Evolutionary conservation across 2,888 invertebrate genomes (phyloP), one percentile per base, ranked within the genome.

Genomic region (Rhodophaea formosa): DNA sequence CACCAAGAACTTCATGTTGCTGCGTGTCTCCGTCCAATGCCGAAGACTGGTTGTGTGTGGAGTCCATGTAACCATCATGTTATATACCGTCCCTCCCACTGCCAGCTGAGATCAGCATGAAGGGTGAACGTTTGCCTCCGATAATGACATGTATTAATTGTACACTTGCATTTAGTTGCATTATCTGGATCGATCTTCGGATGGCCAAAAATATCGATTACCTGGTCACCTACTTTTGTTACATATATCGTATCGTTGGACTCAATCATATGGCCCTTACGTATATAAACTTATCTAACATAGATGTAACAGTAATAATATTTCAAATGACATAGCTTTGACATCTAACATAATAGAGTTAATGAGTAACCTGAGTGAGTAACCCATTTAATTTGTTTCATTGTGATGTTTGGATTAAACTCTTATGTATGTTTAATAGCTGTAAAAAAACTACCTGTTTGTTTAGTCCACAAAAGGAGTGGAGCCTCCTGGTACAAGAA

Each of bases 1-100:
- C 84, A 91, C 91, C 91, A 85, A 83, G 74, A 82, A 79, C 89
- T 91, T 91, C 91, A 91, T 90, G 88, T 86, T 88, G 90, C 84
- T 82, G 72, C 70, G 77, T 69, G 86, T 88, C 88, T 86, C 81
- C 89, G 87, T 78, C 75, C 71, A 72, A 71, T 72, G 88, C 82
- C 88, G 91, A 89, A 90, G 89, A 89, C 89, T 87, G 87, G 88
- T 86, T 88, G 88, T 88, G 85, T 85, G 79, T 70, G 69, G 70
- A 66, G 67, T 63, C 63, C 64, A 67, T 68, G 74, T 72, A 66
- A 69, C 71, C 69, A 72, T 69, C 77, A 72, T 59, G 70, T 79
- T 90, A 79, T 91, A 91, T 91, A 90, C 81, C 56, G 74, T 79
- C 82, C 87, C 90, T 88, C 89, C 90, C 89, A 86, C 88, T 84